Percentiles rank a stretch among this genome's conserved stretches.
Conservation (phyloP, 2,888 invertebrate species). For the Cistogaster globosa region DNA sequence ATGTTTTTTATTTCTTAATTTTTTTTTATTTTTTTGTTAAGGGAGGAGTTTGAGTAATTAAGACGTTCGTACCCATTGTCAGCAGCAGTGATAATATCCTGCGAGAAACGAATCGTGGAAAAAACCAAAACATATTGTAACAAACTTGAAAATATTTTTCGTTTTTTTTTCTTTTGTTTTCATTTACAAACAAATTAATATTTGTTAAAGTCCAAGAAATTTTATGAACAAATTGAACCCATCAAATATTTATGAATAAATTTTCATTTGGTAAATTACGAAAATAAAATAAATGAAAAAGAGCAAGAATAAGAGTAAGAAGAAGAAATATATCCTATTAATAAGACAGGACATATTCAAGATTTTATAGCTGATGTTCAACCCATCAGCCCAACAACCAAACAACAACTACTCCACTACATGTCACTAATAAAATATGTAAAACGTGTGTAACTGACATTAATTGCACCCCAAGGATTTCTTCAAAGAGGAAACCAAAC, state of each 20-base stretch:
- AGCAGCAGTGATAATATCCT: slow-evolving; percentile 26
- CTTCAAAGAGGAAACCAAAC: slow-evolving; percentile 45
- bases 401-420: slow-evolving; percentile 36
- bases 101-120: slow-evolving; percentile 20
- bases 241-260: slow-evolving; percentile 70
- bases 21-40: neutral
- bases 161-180: slow-evolving; percentile 8
- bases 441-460: slow-evolving; percentile 72
- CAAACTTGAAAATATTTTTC: slow-evolving; percentile 48
- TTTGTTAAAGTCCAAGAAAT: neutral
- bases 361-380: slow-evolving; percentile 62
- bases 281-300: slow-evolving; percentile 2
- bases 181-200: slow-evolving; percentile 20
- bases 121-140: slow-evolving; percentile 56
- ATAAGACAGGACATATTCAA: slow-evolving; percentile 67
- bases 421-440: slow-evolving; percentile 68
- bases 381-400: slow-evolving; percentile 37
- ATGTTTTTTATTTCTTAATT: neutral
- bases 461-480: slow-evolving; percentile 70
- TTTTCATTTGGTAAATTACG: slow-evolving; percentile 66
- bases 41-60: slow-evolving; percentile 79
- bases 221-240: slow-evolving; percentile 33
- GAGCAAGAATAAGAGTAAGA: neutral
- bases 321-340: slow-evolving; percentile 36
- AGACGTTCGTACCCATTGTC: slow-evolving; percentile 78